Conservation (phyloP, 2,113 vertebrate species). For the Gopherus flavomarginatus region DNA sequence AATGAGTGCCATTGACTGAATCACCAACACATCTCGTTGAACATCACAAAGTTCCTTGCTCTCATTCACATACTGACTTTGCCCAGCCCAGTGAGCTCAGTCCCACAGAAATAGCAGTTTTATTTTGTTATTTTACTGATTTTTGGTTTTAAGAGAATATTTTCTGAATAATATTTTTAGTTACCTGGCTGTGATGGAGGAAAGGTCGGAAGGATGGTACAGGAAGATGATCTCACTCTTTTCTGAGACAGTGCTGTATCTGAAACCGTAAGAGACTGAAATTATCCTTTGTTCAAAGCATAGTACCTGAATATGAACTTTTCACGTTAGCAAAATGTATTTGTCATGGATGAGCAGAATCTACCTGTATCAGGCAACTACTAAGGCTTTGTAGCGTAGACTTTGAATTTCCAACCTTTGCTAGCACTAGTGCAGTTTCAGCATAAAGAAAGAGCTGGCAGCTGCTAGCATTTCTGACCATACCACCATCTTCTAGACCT, state of each 20-base stretch:
- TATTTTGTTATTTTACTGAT: not conserved
- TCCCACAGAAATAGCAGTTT: not conserved
- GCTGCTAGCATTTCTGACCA: not conserved
- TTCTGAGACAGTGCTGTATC: slow-evolving; percentile 31
- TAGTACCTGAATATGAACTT: not conserved
- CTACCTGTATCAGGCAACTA: not conserved
- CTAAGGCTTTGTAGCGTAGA: not conserved
- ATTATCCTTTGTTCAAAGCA: not conserved
- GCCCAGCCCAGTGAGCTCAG: not conserved
- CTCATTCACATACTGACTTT: not conserved
- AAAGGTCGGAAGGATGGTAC: slow-evolving; percentile 70
- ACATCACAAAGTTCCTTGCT: not conserved
- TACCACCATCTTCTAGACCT: not conserved
- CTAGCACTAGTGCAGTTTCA: not conserved
- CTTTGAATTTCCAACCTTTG: not conserved
- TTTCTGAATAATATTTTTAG: not conserved
- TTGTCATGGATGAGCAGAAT: not conserved
- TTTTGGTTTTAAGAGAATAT: not conserved
- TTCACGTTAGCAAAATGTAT: not conserved
- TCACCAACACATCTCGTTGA: not conserved
- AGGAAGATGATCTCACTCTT: slow-evolving; percentile 71
- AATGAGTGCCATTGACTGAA: not conserved
- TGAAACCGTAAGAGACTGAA: slow-evolving; percentile 60
- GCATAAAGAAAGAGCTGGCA: not conserved
- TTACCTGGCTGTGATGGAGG: slow-evolving; percentile 74